phyloP scores from a whole-genome alignment of 2,797 vertebrate genomes.

The Siniperca obscura region DNA sequence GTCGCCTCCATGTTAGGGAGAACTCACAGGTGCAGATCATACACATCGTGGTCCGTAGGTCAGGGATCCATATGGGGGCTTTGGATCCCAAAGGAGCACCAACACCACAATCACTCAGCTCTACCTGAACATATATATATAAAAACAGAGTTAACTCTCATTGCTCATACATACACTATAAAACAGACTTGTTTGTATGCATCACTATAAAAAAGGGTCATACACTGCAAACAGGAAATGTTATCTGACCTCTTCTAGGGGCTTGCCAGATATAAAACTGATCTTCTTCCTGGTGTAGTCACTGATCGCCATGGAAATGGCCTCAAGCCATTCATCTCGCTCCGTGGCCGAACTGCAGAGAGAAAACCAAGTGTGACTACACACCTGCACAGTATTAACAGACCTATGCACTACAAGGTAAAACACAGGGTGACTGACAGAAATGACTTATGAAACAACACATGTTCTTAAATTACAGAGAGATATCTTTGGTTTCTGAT shows the following conservation, averaged over 20 bases:
- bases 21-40: conserved; percentile 98
- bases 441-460: conserved; percentile 6
- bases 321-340: conserved; percentile 94
- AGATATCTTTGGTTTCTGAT: conserved; percentile 14
- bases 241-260: conserved; percentile 87
- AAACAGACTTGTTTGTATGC: neutral
- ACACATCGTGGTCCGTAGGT: conserved; percentile 95
- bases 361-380: conserved; percentile 39
- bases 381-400: neutral
- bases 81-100: conserved; percentile 90
- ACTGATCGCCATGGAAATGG: conserved; percentile 92
- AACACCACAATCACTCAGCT: conserved; percentile 74
- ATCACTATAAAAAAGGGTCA: neutral
- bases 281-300: conserved; percentile 93
- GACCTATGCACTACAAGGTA: neutral
- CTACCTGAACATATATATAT: conserved; percentile 74
- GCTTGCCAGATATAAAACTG: conserved; percentile 90
- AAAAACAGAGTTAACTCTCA: neutral
- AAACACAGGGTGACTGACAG: neutral
- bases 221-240: neutral
- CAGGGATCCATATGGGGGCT: conserved; percentile 98
- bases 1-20: conserved; percentile 94
- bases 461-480: conserved; percentile 1
- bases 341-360: conserved; percentile 90
- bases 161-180: neutral